Evolutionary conservation across 2,888 invertebrate genomes (phyloP).

Genomic region (Cerastis leucographa): DNA sequence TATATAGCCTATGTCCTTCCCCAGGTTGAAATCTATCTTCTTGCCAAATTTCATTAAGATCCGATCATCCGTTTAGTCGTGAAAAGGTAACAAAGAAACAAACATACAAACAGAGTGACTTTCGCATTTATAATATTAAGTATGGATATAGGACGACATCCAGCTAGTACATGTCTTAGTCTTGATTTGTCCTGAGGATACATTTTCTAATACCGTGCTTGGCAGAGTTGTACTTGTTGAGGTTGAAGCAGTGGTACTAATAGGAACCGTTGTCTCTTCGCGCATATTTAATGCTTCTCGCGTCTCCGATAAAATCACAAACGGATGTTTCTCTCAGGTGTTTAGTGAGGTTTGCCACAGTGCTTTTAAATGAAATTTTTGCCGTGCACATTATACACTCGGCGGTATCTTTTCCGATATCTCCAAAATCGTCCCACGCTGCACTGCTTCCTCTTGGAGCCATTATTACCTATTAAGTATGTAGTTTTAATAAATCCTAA

Average conservation of each 20-base stretch:
- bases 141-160: constrained; percentile 9
- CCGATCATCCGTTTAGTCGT: too few species aligned
- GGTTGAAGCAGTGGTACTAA: constrained; percentile 5
- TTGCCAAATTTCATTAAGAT: too few species aligned
- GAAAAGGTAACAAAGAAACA: too few species aligned
- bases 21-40: too few species aligned
- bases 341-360: constrained; percentile 3
- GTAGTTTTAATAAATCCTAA: background rate
- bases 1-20: too few species aligned
- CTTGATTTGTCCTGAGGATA: background rate
- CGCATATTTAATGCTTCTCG: background rate
- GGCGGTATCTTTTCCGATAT: constrained; percentile 4
- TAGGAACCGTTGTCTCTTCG: constrained; percentile 11
- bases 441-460: constrained; percentile 5
- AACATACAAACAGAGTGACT: too few species aligned
- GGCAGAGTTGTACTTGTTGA: constrained; percentile 4
- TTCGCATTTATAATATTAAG: too few species aligned
- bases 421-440: constrained; percentile 6
- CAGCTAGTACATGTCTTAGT: constrained; percentile 1
- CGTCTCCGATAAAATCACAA: constrained; percentile 8
- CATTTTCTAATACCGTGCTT: background rate
- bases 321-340: constrained; percentile 14
- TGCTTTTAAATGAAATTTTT: constrained; percentile 10
- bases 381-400: constrained; percentile 9
- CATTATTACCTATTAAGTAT: background rate